Conservation (phyloP, 2,888 invertebrate genomes). For the Machimus atricapillus region DNA sequence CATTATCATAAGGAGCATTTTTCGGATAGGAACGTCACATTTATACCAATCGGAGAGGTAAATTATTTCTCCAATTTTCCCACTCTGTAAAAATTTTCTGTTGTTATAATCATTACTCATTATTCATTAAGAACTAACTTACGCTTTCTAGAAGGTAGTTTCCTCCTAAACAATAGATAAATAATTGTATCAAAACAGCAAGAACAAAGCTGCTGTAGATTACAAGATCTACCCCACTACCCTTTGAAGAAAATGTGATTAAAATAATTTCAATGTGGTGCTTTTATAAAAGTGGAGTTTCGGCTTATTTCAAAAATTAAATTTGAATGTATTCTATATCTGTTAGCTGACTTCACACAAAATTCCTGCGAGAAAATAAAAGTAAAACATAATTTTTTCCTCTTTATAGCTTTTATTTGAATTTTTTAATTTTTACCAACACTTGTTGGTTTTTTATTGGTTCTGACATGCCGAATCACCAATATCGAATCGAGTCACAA, state of each 20-base stretch:
- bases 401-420: no score
- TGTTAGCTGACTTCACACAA: no score
- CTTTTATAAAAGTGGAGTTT: not conserved
- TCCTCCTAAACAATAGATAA: conserved; percentile 41
- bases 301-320: no score
- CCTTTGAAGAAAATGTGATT: conserved; percentile 44
- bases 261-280: conserved; percentile 28
- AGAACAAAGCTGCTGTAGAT: conserved; percentile 40
- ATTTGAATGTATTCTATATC: no score
- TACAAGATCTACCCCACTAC: conserved; percentile 17
- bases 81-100: conserved; percentile 35
- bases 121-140: not conserved
- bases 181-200: conserved; percentile 20
- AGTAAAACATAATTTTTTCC: no score
- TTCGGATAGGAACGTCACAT: conserved; percentile 15
- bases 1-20: conserved; percentile 42
- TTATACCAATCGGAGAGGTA: no score
- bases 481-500: no score
- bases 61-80: not conserved
- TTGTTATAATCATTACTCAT: not conserved
- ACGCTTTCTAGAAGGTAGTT: conserved; percentile 35
- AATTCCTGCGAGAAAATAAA: no score
- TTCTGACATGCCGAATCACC: no score
- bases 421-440: no score
- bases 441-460: no score